A percentile compares a stretch with the other conserved stretches of the same genome.
Conservation (phyloP, 2,888 invertebrate species). For the Tuta absoluta region DNA sequence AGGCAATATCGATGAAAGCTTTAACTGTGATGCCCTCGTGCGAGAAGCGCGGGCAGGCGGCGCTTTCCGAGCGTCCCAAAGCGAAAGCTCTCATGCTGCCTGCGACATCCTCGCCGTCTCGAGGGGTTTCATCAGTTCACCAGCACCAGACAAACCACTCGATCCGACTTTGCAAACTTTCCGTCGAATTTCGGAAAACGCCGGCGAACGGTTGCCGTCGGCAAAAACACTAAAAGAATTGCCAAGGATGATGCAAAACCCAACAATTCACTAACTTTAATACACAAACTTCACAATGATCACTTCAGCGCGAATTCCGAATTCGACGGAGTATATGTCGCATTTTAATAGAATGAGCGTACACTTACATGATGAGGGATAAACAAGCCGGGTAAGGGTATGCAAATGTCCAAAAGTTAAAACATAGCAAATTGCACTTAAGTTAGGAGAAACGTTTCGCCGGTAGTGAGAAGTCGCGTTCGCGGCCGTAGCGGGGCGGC, state of each 20-base stretch:
- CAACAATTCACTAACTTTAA: slow-evolving; percentile 63
- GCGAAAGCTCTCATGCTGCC: slow-evolving; percentile 68
- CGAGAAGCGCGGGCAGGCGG: slow-evolving; percentile 47
- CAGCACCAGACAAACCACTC: slow-evolving; percentile 55
- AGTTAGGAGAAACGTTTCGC: slow-evolving; percentile 77
- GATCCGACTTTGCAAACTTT: slow-evolving; percentile 62
- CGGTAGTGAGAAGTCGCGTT: slow-evolving; percentile 83
- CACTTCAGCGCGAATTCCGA: slow-evolving; percentile 75
- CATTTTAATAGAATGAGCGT: slow-evolving; percentile 73
- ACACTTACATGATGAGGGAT: slow-evolving; percentile 79
- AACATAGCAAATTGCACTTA: slow-evolving; percentile 78
- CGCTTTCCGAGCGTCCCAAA: slow-evolving; percentile 51
- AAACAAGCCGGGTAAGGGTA: slow-evolving; percentile 80
- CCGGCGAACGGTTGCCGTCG: slow-evolving; percentile 57
- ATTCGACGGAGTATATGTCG: slow-evolving; percentile 69
- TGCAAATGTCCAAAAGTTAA: slow-evolving; percentile 75
- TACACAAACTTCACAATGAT: slow-evolving; percentile 75
- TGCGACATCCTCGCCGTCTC: slow-evolving; percentile 51
- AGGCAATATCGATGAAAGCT: slow-evolving; percentile 65
- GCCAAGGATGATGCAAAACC: slow-evolving; percentile 47
- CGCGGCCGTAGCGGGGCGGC: slow-evolving; percentile 81
- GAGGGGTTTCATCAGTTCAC: slow-evolving; percentile 43
- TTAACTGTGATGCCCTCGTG: slow-evolving; percentile 50
- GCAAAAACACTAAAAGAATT: slow-evolving; percentile 56
- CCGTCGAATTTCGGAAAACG: slow-evolving; percentile 77